Evolutionary conservation across 2,888 invertebrate genomes (phyloP).

Genomic region (Mesorhabditis belari): DNA sequence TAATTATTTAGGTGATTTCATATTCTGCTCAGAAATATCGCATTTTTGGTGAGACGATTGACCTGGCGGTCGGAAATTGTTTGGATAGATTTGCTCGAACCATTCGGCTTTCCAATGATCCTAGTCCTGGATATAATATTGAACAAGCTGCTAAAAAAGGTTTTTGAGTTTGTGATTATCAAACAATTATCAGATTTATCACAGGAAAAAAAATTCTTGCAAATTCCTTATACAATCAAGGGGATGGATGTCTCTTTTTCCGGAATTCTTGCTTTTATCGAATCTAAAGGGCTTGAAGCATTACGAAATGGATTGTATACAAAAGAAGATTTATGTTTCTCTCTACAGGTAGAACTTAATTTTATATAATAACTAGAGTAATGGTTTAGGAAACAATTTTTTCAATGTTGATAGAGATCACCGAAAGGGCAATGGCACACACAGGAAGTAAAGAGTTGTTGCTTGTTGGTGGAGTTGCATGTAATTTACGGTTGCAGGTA

Average conservation of each 20-base stretch:
- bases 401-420: constrained; percentile 97
- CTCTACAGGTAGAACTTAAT: constrained; percentile 59
- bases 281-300: constrained; percentile 55
- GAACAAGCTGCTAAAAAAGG: constrained; percentile 66
- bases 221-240: constrained; percentile 87
- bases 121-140: constrained; percentile 97
- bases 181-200: background rate
- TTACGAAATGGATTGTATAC: constrained; percentile 67
- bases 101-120: constrained; percentile 89
- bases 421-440: constrained; percentile 96
- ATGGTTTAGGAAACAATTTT: constrained; percentile 84
- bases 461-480: constrained; percentile 94
- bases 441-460: constrained; percentile 85
- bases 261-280: constrained; percentile 84
- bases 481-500: constrained; percentile 79
- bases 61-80: constrained; percentile 69
- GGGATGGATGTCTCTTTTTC: constrained; percentile 99
- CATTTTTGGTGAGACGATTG: constrained; percentile 96
- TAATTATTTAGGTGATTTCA: constrained; percentile 65
- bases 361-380: constrained; percentile 2
- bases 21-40: constrained; percentile 82
- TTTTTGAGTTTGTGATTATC: background rate
- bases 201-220: constrained; percentile 34
- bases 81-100: constrained; percentile 92
- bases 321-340: constrained; percentile 88